A percentile compares a stretch with the other conserved stretches of the same genome.
phyloP scores from a whole-genome alignment of 1,140 invertebrate genomes.

The Procambarus clarkii region DNA sequence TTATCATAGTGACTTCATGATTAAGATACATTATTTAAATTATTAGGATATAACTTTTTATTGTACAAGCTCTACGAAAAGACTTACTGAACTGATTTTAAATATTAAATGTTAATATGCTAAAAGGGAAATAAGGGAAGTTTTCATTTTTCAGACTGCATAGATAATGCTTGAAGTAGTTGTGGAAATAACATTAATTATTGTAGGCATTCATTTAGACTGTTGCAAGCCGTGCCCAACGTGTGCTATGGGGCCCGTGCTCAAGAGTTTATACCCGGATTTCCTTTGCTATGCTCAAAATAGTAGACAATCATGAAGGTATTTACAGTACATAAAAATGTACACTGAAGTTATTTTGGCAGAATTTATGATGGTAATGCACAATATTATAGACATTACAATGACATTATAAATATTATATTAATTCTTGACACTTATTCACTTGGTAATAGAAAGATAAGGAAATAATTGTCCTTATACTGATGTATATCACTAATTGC shows the following conservation, averaged over 20 bases:
- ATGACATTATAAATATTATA: no score
- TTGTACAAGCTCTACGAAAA: not conserved
- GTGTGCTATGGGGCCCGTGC: no score
- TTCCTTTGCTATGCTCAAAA: slow-evolving; percentile 39
- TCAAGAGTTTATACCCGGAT: slow-evolving; percentile 4
- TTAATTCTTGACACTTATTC: no score
- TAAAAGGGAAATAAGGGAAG: not conserved
- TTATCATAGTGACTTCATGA: not conserved
- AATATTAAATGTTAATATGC: not conserved
- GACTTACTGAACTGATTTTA: not conserved
- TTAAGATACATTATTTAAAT: not conserved
- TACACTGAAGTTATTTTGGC: no score
- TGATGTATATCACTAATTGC: no score
- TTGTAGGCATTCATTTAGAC: not conserved
- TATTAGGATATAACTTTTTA: not conserved
- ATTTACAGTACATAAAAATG: not conserved
- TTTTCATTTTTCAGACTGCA: not conserved
- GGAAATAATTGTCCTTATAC: no score
- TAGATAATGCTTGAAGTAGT: not conserved
- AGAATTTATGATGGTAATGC: no score
- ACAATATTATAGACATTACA: no score
- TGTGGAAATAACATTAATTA: not conserved
- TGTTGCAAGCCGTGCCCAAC: not conserved
- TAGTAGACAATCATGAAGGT: slow-evolving; percentile 35
- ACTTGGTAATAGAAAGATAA: no score